Percentiles rank a stretch among this genome's conserved stretches.
These are phyloP conservation scores for Gymnoscelis rufifasciata DNA, from an alignment of 2,888 invertebrate species.

Conservation along the genomic window DNA sequence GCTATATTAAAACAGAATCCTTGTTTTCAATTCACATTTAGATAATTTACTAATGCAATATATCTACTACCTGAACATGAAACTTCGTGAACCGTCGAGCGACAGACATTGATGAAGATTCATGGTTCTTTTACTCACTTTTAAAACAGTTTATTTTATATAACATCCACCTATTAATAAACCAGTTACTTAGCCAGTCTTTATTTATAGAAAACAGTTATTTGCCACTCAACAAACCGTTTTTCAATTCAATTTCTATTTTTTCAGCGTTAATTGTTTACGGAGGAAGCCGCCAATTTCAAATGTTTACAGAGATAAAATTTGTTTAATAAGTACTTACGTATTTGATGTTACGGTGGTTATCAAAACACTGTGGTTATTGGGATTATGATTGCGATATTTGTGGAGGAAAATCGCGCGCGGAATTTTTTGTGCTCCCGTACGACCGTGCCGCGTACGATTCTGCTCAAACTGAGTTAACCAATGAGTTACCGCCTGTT, in stretches of 20 bases:
- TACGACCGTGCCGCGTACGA: slow-evolving; percentile 20
- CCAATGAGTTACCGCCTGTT: slow-evolving; percentile 15
- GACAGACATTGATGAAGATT: slow-evolving; percentile 4
- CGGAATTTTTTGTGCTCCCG: slow-evolving; percentile 8
- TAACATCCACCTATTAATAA: not conserved
- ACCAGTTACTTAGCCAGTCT: not conserved
- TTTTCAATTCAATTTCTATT: slow-evolving; percentile 23
- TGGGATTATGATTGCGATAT: slow-evolving; percentile 16
- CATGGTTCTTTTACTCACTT: not conserved
- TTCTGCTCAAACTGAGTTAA: slow-evolving; percentile 15
- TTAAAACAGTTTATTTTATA: slow-evolving; percentile 1
- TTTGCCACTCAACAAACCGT: slow-evolving; percentile 14
- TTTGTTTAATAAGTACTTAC: slow-evolving; percentile 38
- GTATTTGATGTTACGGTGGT: slow-evolving; percentile 35
- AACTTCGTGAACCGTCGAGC: not conserved
- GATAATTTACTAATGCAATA: too few species aligned
- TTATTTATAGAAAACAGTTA: not conserved
- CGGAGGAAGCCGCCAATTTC: slow-evolving; percentile 38
- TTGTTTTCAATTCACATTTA: too few species aligned
- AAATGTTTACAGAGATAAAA: slow-evolving; percentile 56
- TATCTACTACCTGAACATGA: not conserved
- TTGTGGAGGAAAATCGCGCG: slow-evolving; percentile 19
- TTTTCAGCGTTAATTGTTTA: slow-evolving; percentile 37
- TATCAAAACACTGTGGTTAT: slow-evolving; percentile 33
- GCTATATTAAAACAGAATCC: too few species aligned